Conservation (phyloP, 2,797 vertebrate genomes). For the Sebastes cheni region DNA sequence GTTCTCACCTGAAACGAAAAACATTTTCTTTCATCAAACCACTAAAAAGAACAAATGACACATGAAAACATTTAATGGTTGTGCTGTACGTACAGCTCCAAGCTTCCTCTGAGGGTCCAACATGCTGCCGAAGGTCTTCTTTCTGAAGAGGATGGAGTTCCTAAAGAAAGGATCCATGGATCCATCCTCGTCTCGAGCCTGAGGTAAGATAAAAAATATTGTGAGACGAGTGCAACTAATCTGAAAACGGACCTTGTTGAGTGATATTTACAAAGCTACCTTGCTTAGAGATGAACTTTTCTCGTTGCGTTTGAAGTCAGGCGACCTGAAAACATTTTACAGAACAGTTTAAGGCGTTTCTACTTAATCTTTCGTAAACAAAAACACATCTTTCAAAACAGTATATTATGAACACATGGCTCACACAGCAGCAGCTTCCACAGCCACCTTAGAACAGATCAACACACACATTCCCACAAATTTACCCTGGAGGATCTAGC, state of each 20-base stretch:
- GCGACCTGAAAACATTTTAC: conserved; percentile 42
- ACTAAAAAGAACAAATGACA: background rate
- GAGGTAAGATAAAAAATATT: background rate
- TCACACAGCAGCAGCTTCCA: background rate
- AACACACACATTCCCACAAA: conserved; percentile 1
- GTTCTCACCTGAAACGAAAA: conserved; percentile 83
- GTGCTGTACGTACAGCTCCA: conserved; percentile 82
- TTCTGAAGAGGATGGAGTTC: conserved; percentile 90
- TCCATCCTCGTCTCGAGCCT: conserved; percentile 60
- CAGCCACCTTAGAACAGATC: background rate
- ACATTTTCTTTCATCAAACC: background rate
- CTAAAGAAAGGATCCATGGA: conserved; percentile 86
- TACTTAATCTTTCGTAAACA: background rate
- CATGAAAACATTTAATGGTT: background rate
- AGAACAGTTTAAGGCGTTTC: background rate
- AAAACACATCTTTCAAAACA: background rate
- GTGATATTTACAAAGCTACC: conserved; percentile 41
- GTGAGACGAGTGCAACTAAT: background rate
- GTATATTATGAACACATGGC: background rate
- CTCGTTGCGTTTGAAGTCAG: conserved; percentile 47
- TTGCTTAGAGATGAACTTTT: conserved; percentile 57
- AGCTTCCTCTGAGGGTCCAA: conserved; percentile 74
- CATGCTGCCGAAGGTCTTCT: conserved; percentile 81
- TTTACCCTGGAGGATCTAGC: conserved; percentile 84
- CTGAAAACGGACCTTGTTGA: background rate